A percentile compares a stretch with the other conserved stretches of the same genome.
phyloP scores from a whole-genome alignment of 2,888 invertebrate genomes.

The Ophion ellenae region DNA sequence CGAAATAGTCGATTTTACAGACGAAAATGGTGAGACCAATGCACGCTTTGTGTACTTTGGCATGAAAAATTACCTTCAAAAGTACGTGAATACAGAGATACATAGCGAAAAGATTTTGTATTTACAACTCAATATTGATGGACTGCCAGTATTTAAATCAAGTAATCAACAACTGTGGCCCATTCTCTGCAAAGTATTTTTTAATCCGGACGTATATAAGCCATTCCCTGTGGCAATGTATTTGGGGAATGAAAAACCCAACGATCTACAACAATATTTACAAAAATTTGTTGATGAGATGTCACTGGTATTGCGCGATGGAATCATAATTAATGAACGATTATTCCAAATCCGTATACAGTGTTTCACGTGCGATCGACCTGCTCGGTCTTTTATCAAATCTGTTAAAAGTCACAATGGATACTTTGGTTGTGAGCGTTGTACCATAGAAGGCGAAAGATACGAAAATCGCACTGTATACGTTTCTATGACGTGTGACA shows the following conservation, averaged over 20 bases:
- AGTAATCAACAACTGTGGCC: conserved; percentile 43
- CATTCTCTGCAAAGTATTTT: conserved; percentile 63
- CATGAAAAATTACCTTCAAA: too few relatives aligned
- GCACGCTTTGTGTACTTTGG: too few relatives aligned
- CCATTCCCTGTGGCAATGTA: conserved; percentile 68
- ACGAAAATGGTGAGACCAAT: too few relatives aligned
- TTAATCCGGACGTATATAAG: conserved; percentile 59
- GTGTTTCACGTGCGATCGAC: conserved; percentile 37
- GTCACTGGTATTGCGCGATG: conserved; percentile 34
- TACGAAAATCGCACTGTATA: conserved; percentile 31
- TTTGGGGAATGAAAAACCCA: conserved; percentile 67
- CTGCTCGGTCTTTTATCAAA: conserved; percentile 29
- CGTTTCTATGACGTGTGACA: not conserved
- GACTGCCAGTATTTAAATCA: too few relatives aligned
- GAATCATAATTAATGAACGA: conserved; percentile 12
- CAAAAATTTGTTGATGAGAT: conserved; percentile 63
- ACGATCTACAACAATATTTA: conserved; percentile 56
- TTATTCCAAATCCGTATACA: not conserved
- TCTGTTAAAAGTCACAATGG: conserved; percentile 23
- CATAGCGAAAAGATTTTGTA: too few relatives aligned
- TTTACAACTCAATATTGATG: too few relatives aligned
- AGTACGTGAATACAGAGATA: too few relatives aligned
- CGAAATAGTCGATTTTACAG: too few relatives aligned
- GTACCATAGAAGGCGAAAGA: conserved; percentile 23
- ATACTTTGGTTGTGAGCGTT: conserved; percentile 32